Evolutionary conservation across 2,888 invertebrate genomes (phyloP).

Genomic region (Dolichopus griseipennis): DNA sequence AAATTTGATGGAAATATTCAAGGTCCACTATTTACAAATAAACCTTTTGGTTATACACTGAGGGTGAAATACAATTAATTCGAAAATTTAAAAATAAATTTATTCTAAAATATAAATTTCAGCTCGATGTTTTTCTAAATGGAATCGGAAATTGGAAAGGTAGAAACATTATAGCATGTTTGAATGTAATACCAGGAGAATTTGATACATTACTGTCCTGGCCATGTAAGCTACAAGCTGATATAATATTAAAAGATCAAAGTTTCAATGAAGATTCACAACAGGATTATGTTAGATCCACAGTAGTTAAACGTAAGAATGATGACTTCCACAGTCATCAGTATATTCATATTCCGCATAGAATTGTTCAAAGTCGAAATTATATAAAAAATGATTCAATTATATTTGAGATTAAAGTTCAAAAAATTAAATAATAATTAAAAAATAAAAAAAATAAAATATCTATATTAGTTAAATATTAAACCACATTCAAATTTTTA

Average conservation of each 20-base stretch:
- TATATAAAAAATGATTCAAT: conserved; percentile 40
- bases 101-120: conserved; percentile 17
- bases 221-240: conserved; percentile 62
- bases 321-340: conserved; percentile 41
- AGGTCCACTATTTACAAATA: conserved; percentile 61
- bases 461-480: too few relatives aligned
- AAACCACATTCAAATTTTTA: too few relatives aligned
- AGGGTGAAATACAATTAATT: conserved; percentile 45
- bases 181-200: conserved; percentile 59
- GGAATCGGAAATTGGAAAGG: conserved; percentile 71
- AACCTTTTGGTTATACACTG: conserved; percentile 64
- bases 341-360: conserved; percentile 41
- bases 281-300: conserved; percentile 51
- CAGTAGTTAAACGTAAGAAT: conserved; percentile 48
- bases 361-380: conserved; percentile 33
- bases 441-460: not conserved
- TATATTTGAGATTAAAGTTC: conserved; percentile 38
- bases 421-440: conserved; percentile 24
- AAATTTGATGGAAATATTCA: conserved; percentile 52
- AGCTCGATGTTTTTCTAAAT: conserved; percentile 62
- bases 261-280: conserved; percentile 23
- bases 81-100: not conserved
- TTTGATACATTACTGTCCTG: conserved; percentile 63
- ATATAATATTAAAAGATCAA: conserved; percentile 58
- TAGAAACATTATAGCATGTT: conserved; percentile 59